A percentile compares a stretch with the other conserved stretches of the same genome.
Evolutionary conservation across 92 coral and sea anemone genomes (phyloP).

Genomic region (Parazoanthus darwini): DNA sequence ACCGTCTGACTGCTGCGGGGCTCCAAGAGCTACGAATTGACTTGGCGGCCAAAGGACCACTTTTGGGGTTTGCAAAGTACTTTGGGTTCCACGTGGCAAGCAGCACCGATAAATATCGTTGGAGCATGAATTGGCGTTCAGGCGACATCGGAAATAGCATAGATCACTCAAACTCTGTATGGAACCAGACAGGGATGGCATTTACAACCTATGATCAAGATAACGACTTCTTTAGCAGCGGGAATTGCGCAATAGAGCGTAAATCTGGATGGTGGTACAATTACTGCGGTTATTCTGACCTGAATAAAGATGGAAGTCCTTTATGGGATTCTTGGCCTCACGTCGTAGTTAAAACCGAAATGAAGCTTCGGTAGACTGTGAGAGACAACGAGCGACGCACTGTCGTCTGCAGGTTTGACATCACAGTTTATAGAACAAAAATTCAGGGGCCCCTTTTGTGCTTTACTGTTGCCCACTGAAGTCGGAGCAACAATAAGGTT

Average conservation of each 20-base stretch:
- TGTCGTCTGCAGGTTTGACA: no score
- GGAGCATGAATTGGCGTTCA: background rate
- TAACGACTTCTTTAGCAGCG: background rate
- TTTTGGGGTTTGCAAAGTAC: background rate
- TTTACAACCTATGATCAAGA: constrained; percentile 8
- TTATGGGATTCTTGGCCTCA: background rate
- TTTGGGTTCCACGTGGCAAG: background rate
- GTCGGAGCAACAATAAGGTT: no score
- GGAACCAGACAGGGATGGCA: background rate
- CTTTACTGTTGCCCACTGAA: no score
- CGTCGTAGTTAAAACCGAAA: background rate
- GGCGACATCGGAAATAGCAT: background rate
- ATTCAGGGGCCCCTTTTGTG: no score
- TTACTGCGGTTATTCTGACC: background rate
- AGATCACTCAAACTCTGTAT: background rate
- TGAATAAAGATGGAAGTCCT: background rate
- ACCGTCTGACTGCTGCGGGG: background rate
- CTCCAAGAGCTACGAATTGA: background rate
- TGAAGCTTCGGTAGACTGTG: constrained; percentile 4
- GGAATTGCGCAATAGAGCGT: background rate
- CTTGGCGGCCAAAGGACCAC: background rate
- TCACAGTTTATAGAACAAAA: no score
- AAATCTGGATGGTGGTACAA: constrained; percentile 14
- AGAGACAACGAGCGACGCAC: background rate
- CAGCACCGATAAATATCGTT: background rate